Evolutionary conservation across 2,797 vertebrate species (phyloP).

Genomic region (Cuculus canorus): DNA sequence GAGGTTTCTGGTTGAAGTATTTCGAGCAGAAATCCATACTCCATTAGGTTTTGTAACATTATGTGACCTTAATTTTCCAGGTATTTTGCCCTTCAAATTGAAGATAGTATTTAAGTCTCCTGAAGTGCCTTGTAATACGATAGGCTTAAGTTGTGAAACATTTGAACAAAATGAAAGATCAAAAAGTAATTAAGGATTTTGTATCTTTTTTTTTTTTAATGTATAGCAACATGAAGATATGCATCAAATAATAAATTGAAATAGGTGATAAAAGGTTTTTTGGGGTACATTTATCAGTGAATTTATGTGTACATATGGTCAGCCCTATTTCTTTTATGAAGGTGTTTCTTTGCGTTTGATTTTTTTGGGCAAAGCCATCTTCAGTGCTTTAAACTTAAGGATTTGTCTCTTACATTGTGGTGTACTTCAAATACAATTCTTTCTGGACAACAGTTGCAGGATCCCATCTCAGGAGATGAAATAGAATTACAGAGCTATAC

Average conservation of each 20-base stretch:
- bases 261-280: background rate
- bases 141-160: conserved; percentile 66
- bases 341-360: conserved; percentile 7
- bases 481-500: conserved; percentile 21
- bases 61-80: conserved; percentile 79
- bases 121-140: conserved; percentile 60
- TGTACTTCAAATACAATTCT: conserved; percentile 52
- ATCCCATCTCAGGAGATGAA: conserved; percentile 50
- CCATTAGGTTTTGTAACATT: conserved; percentile 73
- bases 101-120: conserved; percentile 69
- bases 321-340: conserved; percentile 15
- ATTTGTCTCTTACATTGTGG: conserved; percentile 30
- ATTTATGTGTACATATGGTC: background rate
- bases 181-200: conserved; percentile 56
- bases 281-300: background rate
- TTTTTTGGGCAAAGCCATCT: conserved; percentile 32
- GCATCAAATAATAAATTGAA: background rate
- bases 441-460: background rate
- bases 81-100: conserved; percentile 77
- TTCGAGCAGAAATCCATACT: conserved; percentile 76
- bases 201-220: background rate
- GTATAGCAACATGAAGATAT: conserved; percentile 25
- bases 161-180: conserved; percentile 70
- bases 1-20: conserved; percentile 73
- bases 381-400: conserved; percentile 9